Percentiles rank a stretch among this genome's conserved stretches.
phyloP scores from a whole-genome alignment of 2,888 invertebrate species.

The Brachyptera risi region DNA sequence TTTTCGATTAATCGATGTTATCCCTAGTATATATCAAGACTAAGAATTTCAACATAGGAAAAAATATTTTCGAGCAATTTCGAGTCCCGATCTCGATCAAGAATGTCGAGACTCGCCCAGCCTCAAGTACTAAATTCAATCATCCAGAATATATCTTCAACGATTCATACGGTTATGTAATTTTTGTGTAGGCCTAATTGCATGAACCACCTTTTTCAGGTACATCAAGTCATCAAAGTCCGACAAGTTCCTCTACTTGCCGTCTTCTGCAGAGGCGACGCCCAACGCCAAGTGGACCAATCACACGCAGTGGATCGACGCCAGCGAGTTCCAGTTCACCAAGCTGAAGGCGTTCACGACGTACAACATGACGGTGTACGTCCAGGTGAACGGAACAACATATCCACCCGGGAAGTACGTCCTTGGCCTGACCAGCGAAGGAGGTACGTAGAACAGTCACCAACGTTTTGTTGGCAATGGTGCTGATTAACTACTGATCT shows the following conservation, averaged over 20 bases:
- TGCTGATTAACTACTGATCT: too few relatives aligned
- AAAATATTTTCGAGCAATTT: too few relatives aligned
- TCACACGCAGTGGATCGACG: conserved; percentile 57
- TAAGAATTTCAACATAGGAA: too few relatives aligned
- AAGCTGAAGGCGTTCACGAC: conserved; percentile 63
- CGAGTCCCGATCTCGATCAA: too few relatives aligned
- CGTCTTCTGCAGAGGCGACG: conserved; percentile 56
- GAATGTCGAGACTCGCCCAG: too few relatives aligned
- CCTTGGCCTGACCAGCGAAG: conserved; percentile 62
- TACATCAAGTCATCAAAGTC: not conserved
- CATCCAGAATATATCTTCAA: too few relatives aligned
- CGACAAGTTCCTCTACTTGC: conserved; percentile 52
- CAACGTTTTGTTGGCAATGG: too few relatives aligned
- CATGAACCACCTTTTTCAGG: not conserved
- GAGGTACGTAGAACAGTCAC: conserved; percentile 52
- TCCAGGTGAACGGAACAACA: conserved; percentile 50
- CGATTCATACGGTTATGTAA: too few relatives aligned
- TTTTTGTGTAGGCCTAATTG: too few relatives aligned
- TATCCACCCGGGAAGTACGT: conserved; percentile 63
- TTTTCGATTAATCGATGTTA: too few relatives aligned
- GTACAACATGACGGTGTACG: conserved; percentile 79
- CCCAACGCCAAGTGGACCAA: conserved; percentile 55
- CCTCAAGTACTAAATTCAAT: too few relatives aligned
- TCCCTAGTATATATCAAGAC: too few relatives aligned
- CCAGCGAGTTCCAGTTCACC: conserved; percentile 57